phyloP scores from a whole-genome alignment of 2,888 invertebrate species.

The Pyrocoelia pectoralis region DNA sequence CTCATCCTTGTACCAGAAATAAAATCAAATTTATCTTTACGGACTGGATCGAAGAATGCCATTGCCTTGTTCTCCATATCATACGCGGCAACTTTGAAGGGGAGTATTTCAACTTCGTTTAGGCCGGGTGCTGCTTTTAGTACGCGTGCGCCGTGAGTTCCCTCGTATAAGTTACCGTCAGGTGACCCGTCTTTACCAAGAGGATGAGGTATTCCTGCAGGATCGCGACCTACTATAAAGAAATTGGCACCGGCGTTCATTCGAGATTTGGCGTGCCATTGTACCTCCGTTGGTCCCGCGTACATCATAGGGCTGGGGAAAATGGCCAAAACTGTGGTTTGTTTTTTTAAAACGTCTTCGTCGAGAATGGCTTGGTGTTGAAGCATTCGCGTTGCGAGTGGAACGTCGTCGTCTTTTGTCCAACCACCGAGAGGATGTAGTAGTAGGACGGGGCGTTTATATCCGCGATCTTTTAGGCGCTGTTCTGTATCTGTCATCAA shows the following conservation, averaged over 20 bases:
- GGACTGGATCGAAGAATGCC: slow-evolving; percentile 92
- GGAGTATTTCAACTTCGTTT: slow-evolving; percentile 91
- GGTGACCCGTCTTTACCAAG: slow-evolving; percentile 64
- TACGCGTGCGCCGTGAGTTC: slow-evolving; percentile 90
- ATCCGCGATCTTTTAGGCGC: slow-evolving; percentile 83
- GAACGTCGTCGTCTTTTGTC: slow-evolving; percentile 99
- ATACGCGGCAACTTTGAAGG: slow-evolving; percentile 99
- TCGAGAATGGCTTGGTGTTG: slow-evolving; percentile 94
- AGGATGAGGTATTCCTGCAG: slow-evolving; percentile 97
- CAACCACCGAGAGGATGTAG: slow-evolving; percentile 96
- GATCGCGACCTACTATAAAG: slow-evolving; percentile 98
- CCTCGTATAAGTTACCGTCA: slow-evolving; percentile 90
- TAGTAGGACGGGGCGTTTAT: slow-evolving; percentile 91
- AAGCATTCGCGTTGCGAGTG: slow-evolving; percentile 84
- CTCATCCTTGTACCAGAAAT: slow-evolving; percentile 98
- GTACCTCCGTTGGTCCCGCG: slow-evolving; percentile 98
- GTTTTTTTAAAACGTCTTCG: slow-evolving; percentile 83
- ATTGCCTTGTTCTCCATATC: slow-evolving; percentile 84
- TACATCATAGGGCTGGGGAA: slow-evolving; percentile 99
- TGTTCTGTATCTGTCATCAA: slow-evolving; percentile 94
- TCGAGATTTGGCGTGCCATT: slow-evolving; percentile 93
- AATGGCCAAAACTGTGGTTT: slow-evolving; percentile 91
- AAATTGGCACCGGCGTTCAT: slow-evolving; percentile 98
- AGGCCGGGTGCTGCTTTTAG: slow-evolving; percentile 95
- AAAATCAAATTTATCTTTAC: slow-evolving; percentile 94